These are phyloP conservation scores for Philaethria dido DNA, from an alignment of 2,888 invertebrate genomes.

Conservation along the genomic window DNA sequence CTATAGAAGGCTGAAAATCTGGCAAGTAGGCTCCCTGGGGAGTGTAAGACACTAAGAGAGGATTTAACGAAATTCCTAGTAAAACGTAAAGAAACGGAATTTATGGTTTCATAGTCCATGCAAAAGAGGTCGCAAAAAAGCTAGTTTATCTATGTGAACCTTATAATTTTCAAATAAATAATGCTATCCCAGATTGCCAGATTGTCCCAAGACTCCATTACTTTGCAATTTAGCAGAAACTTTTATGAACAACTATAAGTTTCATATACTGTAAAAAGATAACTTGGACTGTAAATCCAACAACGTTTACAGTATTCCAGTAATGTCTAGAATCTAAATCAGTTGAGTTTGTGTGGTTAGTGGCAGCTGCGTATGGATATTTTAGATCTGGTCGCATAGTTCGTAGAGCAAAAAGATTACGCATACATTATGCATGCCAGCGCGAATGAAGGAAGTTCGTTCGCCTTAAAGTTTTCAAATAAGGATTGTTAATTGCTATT, in stretches of 20 bases:
- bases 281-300: background rate
- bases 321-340: background rate
- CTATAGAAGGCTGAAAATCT: too few relatives aligned
- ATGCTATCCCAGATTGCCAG: background rate
- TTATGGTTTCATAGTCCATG: too few relatives aligned
- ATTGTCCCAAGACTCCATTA: background rate
- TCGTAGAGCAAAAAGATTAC: background rate
- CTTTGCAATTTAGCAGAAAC: background rate
- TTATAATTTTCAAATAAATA: background rate
- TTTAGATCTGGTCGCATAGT: slow-evolving; percentile 14
- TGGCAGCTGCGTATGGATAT: slow-evolving; percentile 11
- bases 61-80: too few relatives aligned
- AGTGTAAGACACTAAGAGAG: too few relatives aligned
- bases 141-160: background rate
- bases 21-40: too few relatives aligned
- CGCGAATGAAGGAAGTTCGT: slow-evolving; percentile 1
- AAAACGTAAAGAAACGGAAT: too few relatives aligned
- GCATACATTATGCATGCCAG: too few relatives aligned
- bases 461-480: background rate
- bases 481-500: background rate
- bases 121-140: too few relatives aligned
- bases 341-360: background rate
- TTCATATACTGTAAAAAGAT: background rate
- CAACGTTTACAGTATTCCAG: background rate
- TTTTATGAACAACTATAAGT: background rate